Conservation (phyloP, 2,797 vertebrate species). For the Furcifer pardalis region DNA sequence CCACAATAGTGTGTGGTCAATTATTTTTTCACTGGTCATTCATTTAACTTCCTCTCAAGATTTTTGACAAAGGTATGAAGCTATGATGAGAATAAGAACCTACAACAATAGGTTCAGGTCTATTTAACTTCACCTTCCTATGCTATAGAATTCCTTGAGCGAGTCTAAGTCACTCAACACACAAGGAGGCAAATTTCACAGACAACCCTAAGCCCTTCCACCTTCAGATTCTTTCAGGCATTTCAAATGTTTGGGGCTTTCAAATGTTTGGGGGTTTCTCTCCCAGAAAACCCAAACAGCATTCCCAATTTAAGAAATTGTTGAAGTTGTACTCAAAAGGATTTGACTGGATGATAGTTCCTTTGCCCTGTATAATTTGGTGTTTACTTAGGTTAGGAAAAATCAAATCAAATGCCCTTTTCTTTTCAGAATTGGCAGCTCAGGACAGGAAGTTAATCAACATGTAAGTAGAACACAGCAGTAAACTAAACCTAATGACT, state of each 20-base stretch:
- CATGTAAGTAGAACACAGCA: neutral
- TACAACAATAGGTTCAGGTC: no score
- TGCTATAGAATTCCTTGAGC: neutral
- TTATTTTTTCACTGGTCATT: neutral
- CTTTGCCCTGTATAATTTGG: neutral
- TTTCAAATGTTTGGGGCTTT: neutral
- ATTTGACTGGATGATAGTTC: no score
- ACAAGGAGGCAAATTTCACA: neutral
- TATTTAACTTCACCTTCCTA: neutral
- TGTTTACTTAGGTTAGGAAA: neutral
- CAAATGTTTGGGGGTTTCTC: no score
- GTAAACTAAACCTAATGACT: no score
- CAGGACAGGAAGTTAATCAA: neutral
- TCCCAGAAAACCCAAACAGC: no score
- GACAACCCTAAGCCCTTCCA: neutral
- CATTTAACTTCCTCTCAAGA: neutral
- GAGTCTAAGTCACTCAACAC: neutral
- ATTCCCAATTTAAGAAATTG: no score
- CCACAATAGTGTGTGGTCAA: neutral
- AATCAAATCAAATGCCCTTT: neutral
- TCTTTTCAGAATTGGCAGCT: neutral
- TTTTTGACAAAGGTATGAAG: neutral
- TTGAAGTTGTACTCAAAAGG: no score
- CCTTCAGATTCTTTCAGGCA: neutral
- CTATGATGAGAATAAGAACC: neutral